Base-by-base conservation (phyloP, 2,888 invertebrate species). In the Hypena proboscidalis region DNA sequence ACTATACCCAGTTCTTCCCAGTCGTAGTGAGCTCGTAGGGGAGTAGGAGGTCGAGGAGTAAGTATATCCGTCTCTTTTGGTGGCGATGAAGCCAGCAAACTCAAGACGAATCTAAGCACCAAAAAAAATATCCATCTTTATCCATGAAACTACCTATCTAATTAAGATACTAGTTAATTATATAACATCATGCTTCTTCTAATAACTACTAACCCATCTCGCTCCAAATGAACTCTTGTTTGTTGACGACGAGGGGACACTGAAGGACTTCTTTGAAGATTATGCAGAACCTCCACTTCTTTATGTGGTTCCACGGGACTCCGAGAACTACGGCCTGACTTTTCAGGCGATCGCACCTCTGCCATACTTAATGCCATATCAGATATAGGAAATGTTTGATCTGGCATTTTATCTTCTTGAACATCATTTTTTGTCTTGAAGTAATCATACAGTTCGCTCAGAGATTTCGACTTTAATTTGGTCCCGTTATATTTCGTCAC, bases 231-330 rank as follows among this genome's bases (percentile, higher is more conserved):
- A 38, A 90, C 63, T 13, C 77, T 69, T 3, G 86, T 83, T 42
- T 82, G 79, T n/a, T 90, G 83, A 23, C 87, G 74, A n/a, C 90
- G 82, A 0, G 93, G 93, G 1, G 93, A 93, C 3, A 85, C 74
- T 0, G 70, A 80, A 0, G 94, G 94, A 77, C 94, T 94, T 35
- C 94, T 80, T 52, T 94, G 94, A 31, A 95, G 78, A 67, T 95
- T 95, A 64, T 95, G 94, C 19, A 95, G 79, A 4, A 95, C 92
- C 70, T 95, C 94, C 15, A 95, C 93, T 74, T 93, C 92, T 54
- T 93, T 93, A 58, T 95, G 95, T 9, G 80, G 77, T 32, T 92
- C 92, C 9, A 90, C 90, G 2, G 93, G 92, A 70, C 92, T 89
- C 0, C 83, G 82, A 1, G 83, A 71, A 46, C 41, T 46, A 1